Percentiles rank a stretch among this genome's conserved stretches.
phyloP scores from a whole-genome alignment of 2,797 vertebrate species.

The Chlorospingus flavigularis region DNA sequence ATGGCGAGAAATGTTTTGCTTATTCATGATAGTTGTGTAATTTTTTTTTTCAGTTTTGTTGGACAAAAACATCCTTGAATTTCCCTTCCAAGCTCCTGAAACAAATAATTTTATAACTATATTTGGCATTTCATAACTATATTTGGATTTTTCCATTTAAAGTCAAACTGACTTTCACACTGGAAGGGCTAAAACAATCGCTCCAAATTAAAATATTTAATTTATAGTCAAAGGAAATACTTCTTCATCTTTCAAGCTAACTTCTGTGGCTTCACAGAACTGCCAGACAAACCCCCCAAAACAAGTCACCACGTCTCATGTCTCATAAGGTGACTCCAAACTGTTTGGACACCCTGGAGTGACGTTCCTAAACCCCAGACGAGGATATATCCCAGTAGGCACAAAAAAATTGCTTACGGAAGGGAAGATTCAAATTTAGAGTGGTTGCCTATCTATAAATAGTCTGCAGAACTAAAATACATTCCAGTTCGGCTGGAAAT shows the following conservation, averaged over 20 bases:
- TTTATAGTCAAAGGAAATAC: not conserved
- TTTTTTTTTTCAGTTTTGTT: not conserved
- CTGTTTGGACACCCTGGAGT: not conserved
- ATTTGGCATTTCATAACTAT: not conserved
- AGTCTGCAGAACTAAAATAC: slow-evolving; percentile 59
- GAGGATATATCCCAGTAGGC: slow-evolving; percentile 2
- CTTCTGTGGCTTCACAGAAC: not conserved
- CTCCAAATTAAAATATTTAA: slow-evolving; percentile 1
- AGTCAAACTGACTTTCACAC: not conserved
- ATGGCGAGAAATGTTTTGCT: not conserved
- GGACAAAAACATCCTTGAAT: not conserved
- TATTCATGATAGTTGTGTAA: not conserved
- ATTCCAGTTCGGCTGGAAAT: slow-evolving; percentile 60
- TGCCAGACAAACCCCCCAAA: not conserved
- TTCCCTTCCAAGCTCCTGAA: not conserved
- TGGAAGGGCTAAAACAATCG: slow-evolving; percentile 16
- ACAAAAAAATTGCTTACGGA: slow-evolving; percentile 51
- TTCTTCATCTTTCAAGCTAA: not conserved
- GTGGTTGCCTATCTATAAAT: slow-evolving; percentile 53
- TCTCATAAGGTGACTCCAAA: not conserved
- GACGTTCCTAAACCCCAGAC: not conserved
- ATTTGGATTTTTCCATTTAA: not conserved
- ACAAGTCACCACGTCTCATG: not conserved
- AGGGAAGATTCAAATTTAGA: slow-evolving; percentile 63
- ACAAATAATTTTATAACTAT: not conserved